phyloP scores from a whole-genome alignment of 2,888 invertebrate species.

The Apamea sordens region DNA sequence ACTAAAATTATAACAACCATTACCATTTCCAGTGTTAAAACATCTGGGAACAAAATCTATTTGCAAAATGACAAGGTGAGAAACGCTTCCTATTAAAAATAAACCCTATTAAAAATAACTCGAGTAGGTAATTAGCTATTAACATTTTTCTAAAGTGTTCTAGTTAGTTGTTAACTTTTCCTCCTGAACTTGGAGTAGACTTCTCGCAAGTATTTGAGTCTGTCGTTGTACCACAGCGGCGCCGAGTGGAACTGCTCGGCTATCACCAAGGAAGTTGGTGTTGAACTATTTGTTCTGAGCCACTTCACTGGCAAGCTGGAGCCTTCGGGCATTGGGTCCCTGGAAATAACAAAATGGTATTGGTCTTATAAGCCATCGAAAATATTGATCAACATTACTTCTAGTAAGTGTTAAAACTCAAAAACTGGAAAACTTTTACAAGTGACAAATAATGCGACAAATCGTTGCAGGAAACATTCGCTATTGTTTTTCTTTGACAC shows the following conservation, averaged over 20 bases:
- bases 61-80: slow-evolving; percentile 17
- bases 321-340: slow-evolving; percentile 80
- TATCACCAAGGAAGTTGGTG: slow-evolving; percentile 76
- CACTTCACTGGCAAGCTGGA: slow-evolving; percentile 76
- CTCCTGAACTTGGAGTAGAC: slow-evolving; percentile 80
- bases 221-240: slow-evolving; percentile 78
- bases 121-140: not conserved
- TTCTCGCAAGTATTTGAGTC: slow-evolving; percentile 74
- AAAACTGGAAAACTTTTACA: not conserved
- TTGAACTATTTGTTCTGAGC: slow-evolving; percentile 69
- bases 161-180: slow-evolving; percentile 51
- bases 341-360: slow-evolving; percentile 63
- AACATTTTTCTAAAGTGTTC: slow-evolving; percentile 2
- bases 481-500: not conserved
- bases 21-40: slow-evolving; percentile 20
- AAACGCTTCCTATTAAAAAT: not conserved
- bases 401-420: not conserved
- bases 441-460: no score
- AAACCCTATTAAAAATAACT: slow-evolving; percentile 8
- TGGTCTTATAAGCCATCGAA: not conserved
- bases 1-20: not conserved
- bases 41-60: not conserved
- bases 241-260: slow-evolving; percentile 72
- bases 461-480: not conserved
- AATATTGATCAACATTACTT: not conserved